Evolutionary conservation across 2,888 invertebrate genomes (phyloP).

Genomic region (Agonopterix subpropinquella): DNA sequence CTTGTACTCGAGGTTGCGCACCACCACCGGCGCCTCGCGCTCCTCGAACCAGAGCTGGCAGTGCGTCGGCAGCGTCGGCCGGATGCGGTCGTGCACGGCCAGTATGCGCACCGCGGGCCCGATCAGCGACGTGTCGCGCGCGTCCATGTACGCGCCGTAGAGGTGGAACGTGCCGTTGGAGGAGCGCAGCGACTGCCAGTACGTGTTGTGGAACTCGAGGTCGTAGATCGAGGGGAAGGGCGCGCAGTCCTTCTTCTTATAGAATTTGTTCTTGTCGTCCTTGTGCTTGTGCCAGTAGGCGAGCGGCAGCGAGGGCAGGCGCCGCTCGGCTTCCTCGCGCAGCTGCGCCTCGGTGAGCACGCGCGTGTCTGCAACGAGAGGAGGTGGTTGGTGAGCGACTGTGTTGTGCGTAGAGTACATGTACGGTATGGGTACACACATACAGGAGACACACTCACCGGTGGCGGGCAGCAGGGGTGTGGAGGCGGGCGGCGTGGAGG

Average conservation of each 20-base stretch:
- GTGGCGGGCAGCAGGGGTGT: constrained; percentile 28
- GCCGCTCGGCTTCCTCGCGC: constrained; percentile 85
- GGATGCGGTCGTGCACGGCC: constrained; percentile 92
- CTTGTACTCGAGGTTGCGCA: constrained; percentile 91
- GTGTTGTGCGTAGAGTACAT: background rate
- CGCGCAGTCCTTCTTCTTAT: constrained; percentile 84
- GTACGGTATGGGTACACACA: background rate
- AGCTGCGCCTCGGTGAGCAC: constrained; percentile 81
- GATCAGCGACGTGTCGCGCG: constrained; percentile 83
- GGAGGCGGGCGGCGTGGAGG: constrained; percentile 24
- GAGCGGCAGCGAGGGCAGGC: constrained; percentile 89
- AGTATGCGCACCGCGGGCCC: constrained; percentile 90
- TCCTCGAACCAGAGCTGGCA: constrained; percentile 95
- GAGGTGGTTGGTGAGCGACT: too few species aligned
- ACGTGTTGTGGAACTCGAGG: constrained; percentile 93
- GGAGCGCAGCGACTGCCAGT: constrained; percentile 92
- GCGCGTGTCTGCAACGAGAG: constrained; percentile 33
- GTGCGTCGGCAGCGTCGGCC: constrained; percentile 86
- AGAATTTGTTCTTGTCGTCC: constrained; percentile 81
- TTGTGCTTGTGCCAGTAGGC: constrained; percentile 90
- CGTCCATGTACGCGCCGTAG: constrained; percentile 93
- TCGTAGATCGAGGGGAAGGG: constrained; percentile 93
- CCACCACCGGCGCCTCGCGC: constrained; percentile 86
- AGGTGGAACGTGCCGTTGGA: constrained; percentile 93
- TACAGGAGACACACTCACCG: constrained; percentile 9